Evolutionary conservation across 2,888 invertebrate genomes (phyloP), one percentile per base, ranked within the genome.

Genomic region (Hypolimnas misippus): DNA sequence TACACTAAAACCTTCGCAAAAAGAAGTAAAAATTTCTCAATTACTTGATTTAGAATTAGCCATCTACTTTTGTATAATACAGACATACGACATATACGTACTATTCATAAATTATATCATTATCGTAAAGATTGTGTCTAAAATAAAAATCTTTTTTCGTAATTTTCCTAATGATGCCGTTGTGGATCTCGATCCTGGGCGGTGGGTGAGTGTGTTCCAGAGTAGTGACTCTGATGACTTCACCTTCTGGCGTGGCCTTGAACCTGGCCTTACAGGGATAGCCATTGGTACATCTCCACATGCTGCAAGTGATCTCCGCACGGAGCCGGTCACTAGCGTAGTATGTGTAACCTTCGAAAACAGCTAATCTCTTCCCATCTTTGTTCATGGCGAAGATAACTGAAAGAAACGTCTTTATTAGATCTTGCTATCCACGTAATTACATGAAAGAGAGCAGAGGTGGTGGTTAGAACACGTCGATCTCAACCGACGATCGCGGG

Each of bases 241-340:
- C 57, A 0, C 78, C 77, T 12, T 71, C 64, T 6, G 51, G 50
- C 19, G 72, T 69, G 17, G 81, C 72, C 56, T 80, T 82, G 59
- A 83, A 79, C 38, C 82, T 72, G 6, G 82, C 79, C 64, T 76
- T 81, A 62, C 84, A 84, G 0, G 75, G 76, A 31, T 79, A 76
- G 25, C 82, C 77, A 14, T 76, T 77, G 12, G 83, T 80, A 52
- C 81, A 84, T 21, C 81, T 65, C 84, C 82, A 86, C 67, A 78
- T 75, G 2, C 68, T 62, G n/a, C 68, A 66, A 1, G 67, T 69
- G 3, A 65, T 68, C 16, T 59, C 61, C 4, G 64, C 46, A 53
- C 58, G 29, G 29, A 51, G 12, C 55, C 60, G 25, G 57, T 67
- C 64, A 57, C 74, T 70, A 29, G 70, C 70, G 70, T 81, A 81